phyloP scores from a whole-genome alignment of 2,113 vertebrate species.

The Myotis lucifugus region DNA sequence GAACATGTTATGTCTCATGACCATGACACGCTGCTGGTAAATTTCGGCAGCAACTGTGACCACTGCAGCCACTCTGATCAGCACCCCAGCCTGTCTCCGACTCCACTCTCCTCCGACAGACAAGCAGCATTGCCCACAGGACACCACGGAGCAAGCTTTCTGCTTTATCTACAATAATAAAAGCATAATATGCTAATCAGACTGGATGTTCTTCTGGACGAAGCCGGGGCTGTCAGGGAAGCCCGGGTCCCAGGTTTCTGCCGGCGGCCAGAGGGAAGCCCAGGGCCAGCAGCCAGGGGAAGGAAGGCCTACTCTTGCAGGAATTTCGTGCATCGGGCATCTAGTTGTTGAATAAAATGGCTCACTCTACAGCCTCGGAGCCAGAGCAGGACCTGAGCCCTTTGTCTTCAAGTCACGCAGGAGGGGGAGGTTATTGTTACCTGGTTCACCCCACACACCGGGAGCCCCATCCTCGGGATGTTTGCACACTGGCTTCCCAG shows the following conservation, averaged over 20 bases:
- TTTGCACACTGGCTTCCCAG: neutral
- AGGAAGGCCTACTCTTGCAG: too few relatives aligned
- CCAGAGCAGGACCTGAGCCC: neutral
- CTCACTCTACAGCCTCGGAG: neutral
- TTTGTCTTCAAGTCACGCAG: accelerated
- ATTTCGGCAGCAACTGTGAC: too few relatives aligned
- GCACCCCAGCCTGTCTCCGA: neutral
- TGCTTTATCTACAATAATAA: neutral
- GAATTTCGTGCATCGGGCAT: too few relatives aligned
- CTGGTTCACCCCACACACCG: accelerated
- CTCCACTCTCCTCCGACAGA: neutral
- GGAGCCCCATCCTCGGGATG: accelerated
- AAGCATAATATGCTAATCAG: too few relatives aligned
- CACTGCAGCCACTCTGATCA: accelerated
- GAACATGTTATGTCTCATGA: accelerated
- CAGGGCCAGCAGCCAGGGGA: too few relatives aligned
- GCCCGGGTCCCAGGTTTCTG: too few relatives aligned
- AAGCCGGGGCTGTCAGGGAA: too few relatives aligned
- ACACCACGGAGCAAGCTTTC: accelerated
- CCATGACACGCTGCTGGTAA: neutral
- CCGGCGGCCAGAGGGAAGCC: too few relatives aligned
- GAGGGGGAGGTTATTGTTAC: accelerated
- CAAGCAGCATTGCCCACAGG: neutral
- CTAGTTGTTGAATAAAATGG: neutral
- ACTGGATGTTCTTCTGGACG: too few relatives aligned